Conservation (phyloP, 2,113 vertebrate species). For the Cinclus mexicanus region DNA sequence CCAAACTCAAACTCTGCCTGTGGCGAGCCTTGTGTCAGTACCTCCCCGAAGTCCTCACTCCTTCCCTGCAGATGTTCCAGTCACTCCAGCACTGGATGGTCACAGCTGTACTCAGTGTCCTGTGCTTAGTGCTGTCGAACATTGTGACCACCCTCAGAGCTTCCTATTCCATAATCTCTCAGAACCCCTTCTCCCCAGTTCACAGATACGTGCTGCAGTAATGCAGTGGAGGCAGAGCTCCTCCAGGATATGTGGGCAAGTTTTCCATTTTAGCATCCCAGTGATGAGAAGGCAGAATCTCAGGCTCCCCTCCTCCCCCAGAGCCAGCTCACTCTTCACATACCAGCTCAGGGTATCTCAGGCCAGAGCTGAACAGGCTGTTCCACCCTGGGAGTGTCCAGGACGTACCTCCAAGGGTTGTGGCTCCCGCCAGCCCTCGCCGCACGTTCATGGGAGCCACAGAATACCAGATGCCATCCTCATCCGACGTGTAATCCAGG, state of each 20-base stretch:
- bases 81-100: not conserved
- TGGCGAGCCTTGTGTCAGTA: not conserved
- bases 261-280: not conserved
- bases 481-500: constrained; percentile 92
- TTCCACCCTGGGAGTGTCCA: not conserved
- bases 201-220: not conserved
- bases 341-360: not conserved
- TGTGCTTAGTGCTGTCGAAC: not conserved
- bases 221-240: not conserved
- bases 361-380: not conserved
- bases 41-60: not conserved
- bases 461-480: constrained; percentile 98
- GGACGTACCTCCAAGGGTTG: constrained; percentile 88
- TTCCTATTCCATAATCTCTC: not conserved
- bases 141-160: not conserved
- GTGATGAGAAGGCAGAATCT: not conserved
- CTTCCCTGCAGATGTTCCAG: not conserved
- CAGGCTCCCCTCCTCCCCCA: not conserved
- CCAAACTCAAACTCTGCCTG: not conserved
- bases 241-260: not conserved
- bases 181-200: not conserved
- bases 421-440: constrained; percentile 92
- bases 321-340: not conserved
- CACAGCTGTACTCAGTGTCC: not conserved
- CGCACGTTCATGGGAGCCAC: constrained; percentile 98